Percentiles rank a stretch among this genome's conserved stretches.
Evolutionary conservation across 2,113 vertebrate genomes (phyloP).

Genomic region (Lycocorax pyrrhopterus): DNA sequence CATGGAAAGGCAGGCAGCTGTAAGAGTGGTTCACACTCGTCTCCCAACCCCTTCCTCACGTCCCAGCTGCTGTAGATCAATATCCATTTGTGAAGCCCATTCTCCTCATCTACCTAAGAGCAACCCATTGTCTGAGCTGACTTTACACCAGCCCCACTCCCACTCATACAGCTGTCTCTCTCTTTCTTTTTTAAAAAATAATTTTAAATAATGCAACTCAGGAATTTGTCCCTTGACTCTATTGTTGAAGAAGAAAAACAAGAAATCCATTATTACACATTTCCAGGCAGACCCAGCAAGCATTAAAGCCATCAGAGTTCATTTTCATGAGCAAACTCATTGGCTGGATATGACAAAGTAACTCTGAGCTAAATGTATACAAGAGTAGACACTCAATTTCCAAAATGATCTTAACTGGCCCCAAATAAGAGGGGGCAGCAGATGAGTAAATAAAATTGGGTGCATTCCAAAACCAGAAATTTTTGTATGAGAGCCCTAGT

Average conservation of each 20-base stretch:
- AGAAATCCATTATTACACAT: conserved; percentile 3
- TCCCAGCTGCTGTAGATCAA: conserved; percentile 57
- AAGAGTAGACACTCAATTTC: neutral
- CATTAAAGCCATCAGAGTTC: neutral
- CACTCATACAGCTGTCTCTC: neutral
- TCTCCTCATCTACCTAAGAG: conserved; percentile 25
- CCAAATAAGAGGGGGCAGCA: neutral
- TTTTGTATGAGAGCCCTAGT: neutral
- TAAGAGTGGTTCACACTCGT: neutral
- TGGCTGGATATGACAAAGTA: neutral
- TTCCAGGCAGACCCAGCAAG: neutral
- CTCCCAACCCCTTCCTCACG: neutral
- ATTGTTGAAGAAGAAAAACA: neutral
- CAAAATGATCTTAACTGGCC: neutral
- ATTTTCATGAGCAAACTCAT: neutral
- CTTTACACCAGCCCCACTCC: neutral
- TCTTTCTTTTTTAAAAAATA: neutral
- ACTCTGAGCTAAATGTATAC: neutral
- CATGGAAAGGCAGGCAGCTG: neutral
- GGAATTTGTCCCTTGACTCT: conserved; percentile 32
- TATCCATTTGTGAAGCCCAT: neutral
- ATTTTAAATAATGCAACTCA: neutral
- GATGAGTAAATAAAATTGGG: conserved; percentile 17
- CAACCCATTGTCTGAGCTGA: conserved; percentile 1
- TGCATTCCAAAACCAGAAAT: neutral